A percentile compares a stretch with the other conserved stretches of the same genome.
Evolutionary conservation across 2,888 invertebrate genomes (phyloP).

Genomic region (Drosophila macrospina): DNA sequence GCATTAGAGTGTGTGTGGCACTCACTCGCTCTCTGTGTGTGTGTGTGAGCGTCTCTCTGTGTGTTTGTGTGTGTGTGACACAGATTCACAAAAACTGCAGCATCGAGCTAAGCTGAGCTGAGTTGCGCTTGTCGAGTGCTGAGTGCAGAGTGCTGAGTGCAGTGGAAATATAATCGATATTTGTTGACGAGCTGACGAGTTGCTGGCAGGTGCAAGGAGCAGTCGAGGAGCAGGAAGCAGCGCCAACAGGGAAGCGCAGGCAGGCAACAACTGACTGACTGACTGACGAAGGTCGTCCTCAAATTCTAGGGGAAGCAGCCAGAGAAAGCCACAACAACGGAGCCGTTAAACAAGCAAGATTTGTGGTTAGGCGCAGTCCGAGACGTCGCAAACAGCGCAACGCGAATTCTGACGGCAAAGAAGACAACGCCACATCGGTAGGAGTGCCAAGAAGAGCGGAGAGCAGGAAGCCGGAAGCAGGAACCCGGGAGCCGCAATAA

Average conservation of each 20-base stretch:
- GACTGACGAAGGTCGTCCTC: constrained; percentile 16
- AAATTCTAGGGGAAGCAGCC: constrained; percentile 61
- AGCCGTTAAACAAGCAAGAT: constrained; percentile 82
- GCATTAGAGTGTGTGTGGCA: not conserved
- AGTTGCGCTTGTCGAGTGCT: no score
- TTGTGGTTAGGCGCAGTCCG: constrained; percentile 82
- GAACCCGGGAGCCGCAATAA: constrained; percentile 1
- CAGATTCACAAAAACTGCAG: constrained; percentile 24
- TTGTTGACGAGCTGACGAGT: not conserved
- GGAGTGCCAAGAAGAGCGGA: constrained; percentile 24
- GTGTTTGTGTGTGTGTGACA: constrained; percentile 19
- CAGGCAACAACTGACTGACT: no score
- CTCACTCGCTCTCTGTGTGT: not conserved
- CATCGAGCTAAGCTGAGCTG: not conserved
- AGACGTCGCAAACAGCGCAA: constrained; percentile 78
- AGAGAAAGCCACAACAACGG: constrained; percentile 85
- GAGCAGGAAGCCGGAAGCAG: not conserved
- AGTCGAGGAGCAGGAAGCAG: not conserved
- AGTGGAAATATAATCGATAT: constrained; percentile 21
- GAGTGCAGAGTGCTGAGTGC: constrained; percentile 18
- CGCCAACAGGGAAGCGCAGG: not conserved
- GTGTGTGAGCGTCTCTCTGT: no score
- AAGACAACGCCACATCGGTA: constrained; percentile 85
- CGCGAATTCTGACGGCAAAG: constrained; percentile 74
- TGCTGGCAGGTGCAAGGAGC: not conserved